Base-by-base conservation (phyloP, 2,797 vertebrate species). In the Cryptoprocta ferox region DNA sequence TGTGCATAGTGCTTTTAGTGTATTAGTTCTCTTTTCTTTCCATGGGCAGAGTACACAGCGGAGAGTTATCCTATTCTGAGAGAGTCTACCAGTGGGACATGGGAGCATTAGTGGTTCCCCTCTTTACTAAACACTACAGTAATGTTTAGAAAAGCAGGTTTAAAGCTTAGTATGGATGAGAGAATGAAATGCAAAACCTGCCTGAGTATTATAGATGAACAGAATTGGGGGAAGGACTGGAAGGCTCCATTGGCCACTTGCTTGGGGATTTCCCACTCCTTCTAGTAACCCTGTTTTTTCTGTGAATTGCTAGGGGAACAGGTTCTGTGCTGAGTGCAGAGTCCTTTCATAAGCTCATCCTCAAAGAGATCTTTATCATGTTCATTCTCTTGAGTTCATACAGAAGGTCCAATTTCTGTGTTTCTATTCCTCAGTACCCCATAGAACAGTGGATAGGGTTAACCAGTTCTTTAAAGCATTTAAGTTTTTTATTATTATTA, bases 261-360 rank as follows among this genome's bases (percentile, higher is more conserved):
- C 61, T 79, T 5, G 9, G 53, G n/a, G 19, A n/a, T 83, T 35
- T 80, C 15, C 14, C 15, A 35, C 19, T 56, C 61, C 53, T 61
- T 94, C n/a, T 13, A 80, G 37, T 63, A 68, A 12, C 35, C 42
- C 89, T 85, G 42, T n/a, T 45, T 78, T 32, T 26, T 7, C 68
- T 94, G 18, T 76, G 48, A 66, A 26, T 66, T 79, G 8, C 84
- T 79, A n/a, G 24, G n/a, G 45, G 61, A 53, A 2, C 42, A 21
- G 39, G 26, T 71, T 87, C 63, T 66, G n/a, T 82, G 37, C 80
- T 53, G 21, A 94, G 84, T 75, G 42, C 87, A 85, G 59, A 96
- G 32, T 50, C 42, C 45, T 56, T 84, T 48, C 42, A 18, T 78
- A 85, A 78, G 48, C 16, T 88, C 50, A n/a, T 95, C 83, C 28